These are phyloP conservation scores for Chascanopsetta lugubris DNA, from an alignment of 2,113 vertebrate species.

Conservation along the genomic window DNA sequence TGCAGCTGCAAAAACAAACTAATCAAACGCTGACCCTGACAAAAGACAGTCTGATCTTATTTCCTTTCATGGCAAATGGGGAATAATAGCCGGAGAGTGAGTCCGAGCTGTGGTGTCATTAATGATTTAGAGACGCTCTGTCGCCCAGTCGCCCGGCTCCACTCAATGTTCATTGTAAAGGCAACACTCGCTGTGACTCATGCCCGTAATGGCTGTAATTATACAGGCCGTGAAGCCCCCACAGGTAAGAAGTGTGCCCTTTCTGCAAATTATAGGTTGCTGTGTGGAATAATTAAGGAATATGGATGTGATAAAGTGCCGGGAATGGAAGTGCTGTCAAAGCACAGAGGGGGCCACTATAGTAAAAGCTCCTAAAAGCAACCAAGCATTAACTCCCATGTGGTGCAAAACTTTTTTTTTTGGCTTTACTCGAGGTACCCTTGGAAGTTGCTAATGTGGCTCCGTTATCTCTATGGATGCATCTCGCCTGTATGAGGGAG, in stretches of 20 bases:
- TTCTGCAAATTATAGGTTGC: constrained; percentile 63
- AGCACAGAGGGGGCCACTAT: constrained; percentile 6
- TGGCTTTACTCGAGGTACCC: constrained; percentile 52
- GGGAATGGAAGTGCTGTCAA: constrained; percentile 19
- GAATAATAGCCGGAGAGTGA: no score
- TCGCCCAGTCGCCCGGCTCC: constrained; percentile 41
- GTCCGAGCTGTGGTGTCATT: constrained; percentile 44
- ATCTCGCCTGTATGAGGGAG: constrained; percentile 37
- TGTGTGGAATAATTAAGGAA: constrained; percentile 52
- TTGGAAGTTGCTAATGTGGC: constrained; percentile 54
- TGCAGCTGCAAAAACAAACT: not conserved
- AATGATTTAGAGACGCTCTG: constrained; percentile 41
- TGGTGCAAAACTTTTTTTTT: constrained; percentile 31
- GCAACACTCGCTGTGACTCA: constrained; percentile 58
- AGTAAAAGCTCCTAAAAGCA: constrained; percentile 33
- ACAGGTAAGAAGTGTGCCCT: constrained; percentile 57
- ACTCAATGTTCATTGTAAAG: constrained; percentile 49
- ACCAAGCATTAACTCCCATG: constrained; percentile 8
- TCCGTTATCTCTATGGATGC: constrained; percentile 13
- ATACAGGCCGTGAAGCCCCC: constrained; percentile 36
- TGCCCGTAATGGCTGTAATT: constrained; percentile 67
- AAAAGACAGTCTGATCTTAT: constrained; percentile 15
- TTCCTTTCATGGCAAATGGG: constrained; percentile 18
- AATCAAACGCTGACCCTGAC: not conserved
- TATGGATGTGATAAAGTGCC: constrained; percentile 51